phyloP scores from a whole-genome alignment of 1,140 invertebrate species.

The Drosophila kurseongensis region DNA sequence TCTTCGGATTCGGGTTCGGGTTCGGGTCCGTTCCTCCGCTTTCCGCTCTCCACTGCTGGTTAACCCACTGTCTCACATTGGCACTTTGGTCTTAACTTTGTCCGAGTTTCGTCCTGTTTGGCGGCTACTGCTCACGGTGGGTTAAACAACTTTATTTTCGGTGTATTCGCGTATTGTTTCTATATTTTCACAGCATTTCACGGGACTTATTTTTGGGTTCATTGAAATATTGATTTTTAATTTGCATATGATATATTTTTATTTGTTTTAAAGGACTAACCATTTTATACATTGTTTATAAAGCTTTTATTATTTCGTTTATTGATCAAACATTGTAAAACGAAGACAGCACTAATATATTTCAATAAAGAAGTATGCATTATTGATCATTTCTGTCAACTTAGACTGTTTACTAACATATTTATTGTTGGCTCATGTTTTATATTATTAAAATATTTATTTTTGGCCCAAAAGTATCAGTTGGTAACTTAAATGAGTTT shows the following conservation, averaged over 20 bases:
- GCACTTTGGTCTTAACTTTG: not conserved
- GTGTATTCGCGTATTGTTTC: slow-evolving; percentile 8
- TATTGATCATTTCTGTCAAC: not conserved
- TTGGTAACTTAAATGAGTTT: not conserved
- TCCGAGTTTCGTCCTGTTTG: slow-evolving; percentile 1
- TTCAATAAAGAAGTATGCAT: no score
- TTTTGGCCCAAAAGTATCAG: not conserved
- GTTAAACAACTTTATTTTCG: not conserved
- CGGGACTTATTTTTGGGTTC: not conserved
- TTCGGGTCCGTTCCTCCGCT: slow-evolving; percentile 34
- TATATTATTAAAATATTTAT: not conserved
- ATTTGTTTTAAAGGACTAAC: no score
- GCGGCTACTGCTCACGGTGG: not conserved
- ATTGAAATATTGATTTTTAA: not conserved
- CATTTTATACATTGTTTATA: no score
- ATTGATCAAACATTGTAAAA: not conserved
- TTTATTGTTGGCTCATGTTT: slow-evolving; percentile 4
- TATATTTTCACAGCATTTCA: slow-evolving; percentile 31
- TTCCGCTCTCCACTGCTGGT: slow-evolving; percentile 36
- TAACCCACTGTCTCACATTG: slow-evolving; percentile 14
- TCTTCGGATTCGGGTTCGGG: slow-evolving; percentile 31
- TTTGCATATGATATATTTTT: no score
- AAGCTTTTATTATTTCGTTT: no score
- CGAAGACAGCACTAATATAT: not conserved
- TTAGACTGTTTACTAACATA: not conserved